phyloP scores from a whole-genome alignment of 2,113 vertebrate genomes.

The Stigmatopora argus region DNA sequence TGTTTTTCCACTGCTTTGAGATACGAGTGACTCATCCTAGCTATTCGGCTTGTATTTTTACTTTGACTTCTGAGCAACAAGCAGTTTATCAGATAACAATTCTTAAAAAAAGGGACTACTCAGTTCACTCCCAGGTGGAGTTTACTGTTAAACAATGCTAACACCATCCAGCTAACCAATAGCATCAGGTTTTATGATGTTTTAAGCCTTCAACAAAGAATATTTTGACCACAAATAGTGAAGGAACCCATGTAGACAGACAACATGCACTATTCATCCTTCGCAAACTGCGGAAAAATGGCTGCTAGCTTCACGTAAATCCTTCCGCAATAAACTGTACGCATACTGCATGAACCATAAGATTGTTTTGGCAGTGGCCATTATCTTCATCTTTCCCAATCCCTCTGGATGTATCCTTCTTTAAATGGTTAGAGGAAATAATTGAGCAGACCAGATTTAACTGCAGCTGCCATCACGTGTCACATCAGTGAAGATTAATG shows the following conservation, averaged over 20 bases:
- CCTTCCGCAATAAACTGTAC: no score
- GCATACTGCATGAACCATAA: no score
- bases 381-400: not conserved
- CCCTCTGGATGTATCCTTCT: not conserved
- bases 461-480: not conserved
- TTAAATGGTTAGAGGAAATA: not conserved
- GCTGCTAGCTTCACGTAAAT: not conserved
- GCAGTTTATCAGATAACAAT: not conserved
- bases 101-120: not conserved
- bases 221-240: not conserved
- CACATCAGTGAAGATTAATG: conserved; percentile 1
- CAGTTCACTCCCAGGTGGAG: not conserved
- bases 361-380: not conserved
- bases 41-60: not conserved
- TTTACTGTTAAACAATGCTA: not conserved
- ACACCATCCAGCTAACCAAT: not conserved
- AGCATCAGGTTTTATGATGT: not conserved
- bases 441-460: not conserved
- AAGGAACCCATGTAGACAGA: not conserved
- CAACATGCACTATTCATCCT: not conserved
- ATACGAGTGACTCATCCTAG: not conserved
- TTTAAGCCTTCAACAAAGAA: not conserved
- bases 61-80: no score
- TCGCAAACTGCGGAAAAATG: not conserved
- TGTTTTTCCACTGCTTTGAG: not conserved